Conservation (phyloP, 2,888 invertebrate species). For the Torymus aiolomorphi region DNA sequence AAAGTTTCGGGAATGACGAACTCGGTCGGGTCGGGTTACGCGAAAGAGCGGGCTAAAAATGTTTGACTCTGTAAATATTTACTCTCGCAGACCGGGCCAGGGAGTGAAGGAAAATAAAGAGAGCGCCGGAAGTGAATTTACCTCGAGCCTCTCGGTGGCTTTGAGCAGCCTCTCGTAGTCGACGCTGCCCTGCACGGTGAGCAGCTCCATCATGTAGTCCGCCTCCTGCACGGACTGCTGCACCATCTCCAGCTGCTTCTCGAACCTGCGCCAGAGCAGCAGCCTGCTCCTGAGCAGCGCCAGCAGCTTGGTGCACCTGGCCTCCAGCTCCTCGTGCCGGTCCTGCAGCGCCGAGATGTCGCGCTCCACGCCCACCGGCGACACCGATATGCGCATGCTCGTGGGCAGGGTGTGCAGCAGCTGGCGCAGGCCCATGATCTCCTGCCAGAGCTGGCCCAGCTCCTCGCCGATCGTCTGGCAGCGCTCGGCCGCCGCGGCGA, state of each 20-base stretch:
- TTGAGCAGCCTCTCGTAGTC: slow-evolving; percentile 89
- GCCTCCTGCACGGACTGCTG: slow-evolving; percentile 90
- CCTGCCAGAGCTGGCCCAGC: slow-evolving; percentile 85
- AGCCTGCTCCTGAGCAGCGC: slow-evolving; percentile 81
- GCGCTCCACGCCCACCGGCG: slow-evolving; percentile 85
- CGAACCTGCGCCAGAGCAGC: slow-evolving; percentile 86
- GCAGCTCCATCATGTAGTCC: slow-evolving; percentile 90
- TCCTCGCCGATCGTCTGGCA: slow-evolving; percentile 85
- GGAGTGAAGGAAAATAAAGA: slow-evolving; percentile 23
- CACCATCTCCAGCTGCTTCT: slow-evolving; percentile 86
- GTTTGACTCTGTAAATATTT: slow-evolving; percentile 13
- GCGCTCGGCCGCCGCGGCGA: slow-evolving; percentile 85
- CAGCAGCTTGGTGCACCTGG: slow-evolving; percentile 83
- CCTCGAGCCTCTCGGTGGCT: slow-evolving; percentile 90
- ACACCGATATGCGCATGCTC: slow-evolving; percentile 85
- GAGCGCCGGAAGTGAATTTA: slow-evolving; percentile 73
- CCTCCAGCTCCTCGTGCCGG: slow-evolving; percentile 84
- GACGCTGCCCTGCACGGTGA: slow-evolving; percentile 89
- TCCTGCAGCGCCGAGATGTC: slow-evolving; percentile 87
- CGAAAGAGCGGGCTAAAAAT: too few species aligned
- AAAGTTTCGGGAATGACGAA: too few species aligned
- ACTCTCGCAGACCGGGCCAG: background rate
- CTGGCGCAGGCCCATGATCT: slow-evolving; percentile 85
- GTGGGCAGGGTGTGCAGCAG: slow-evolving; percentile 87
- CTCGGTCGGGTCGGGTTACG: too few species aligned